Evolutionary conservation across 1,140 invertebrate genomes (phyloP), one percentile per base, ranked within the genome.

Genomic region (Heliconius hewitsoni): DNA sequence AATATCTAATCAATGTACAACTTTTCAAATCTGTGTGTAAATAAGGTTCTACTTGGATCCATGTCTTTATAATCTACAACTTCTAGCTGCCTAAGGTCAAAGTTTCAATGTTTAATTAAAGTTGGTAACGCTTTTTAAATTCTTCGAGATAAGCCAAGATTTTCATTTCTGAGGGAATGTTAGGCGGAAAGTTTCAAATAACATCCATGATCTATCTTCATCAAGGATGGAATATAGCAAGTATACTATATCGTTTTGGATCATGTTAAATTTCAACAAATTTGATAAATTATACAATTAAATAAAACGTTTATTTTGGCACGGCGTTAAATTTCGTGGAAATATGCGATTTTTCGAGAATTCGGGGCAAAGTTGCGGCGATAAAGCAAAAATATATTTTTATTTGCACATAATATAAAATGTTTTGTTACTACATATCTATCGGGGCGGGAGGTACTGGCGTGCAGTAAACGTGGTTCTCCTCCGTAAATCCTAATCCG

Each of bases 101-200:
- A 80, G 39, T 77, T 80, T 13, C 79, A 79, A 83, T 83, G 73
- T 78, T 83, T 80, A 83, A 83, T 83, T 83, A 80, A 80, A 83
- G 76, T 80, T 83, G 37, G 82, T 60, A 80, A 80, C 76, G 76
- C 70, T 83, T 83, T 83, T 83, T 83, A 78, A 83, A 83, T 80
- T 83, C 76, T 30, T 52, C 39, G 71, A 79, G 81, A 79, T 76
- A 74, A 77, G 71, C 60, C 70, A 39, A 73, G 71, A 80, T 76
- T 80, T 80, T 71, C 71, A 80, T 80, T 80, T 74, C 78, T 71
- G 16, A 16, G 74, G 79, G 79, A 73, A 73, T 52, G 52, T 80
- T 60, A 46, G 42, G 57, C 46, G 78, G 76, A 71, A 80, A 80
- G 52, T 76, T 80, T 80, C 57, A 39, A 80, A 80, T 80, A 76